Base-by-base conservation (phyloP, 2,113 vertebrate species). In the Bettongia penicillata region DNA sequence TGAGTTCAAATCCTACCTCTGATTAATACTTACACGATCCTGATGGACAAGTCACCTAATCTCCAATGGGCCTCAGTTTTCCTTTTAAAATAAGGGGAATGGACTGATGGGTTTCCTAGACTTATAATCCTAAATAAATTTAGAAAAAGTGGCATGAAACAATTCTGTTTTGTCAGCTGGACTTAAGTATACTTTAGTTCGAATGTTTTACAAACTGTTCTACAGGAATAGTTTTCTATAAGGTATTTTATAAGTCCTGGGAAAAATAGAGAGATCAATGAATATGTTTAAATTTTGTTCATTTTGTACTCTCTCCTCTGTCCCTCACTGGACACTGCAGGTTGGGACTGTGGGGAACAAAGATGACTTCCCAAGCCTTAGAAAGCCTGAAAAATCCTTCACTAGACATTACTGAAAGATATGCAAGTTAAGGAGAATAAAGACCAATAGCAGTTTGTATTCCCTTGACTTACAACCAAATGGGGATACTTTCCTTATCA, bases 321-420 rank as follows among this genome's bases (percentile, higher is more conserved):
- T 31, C 9, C 28, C 24, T 0, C 1, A 4, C 0, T 2, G 68
- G 16, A 37, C 1, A 24, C n/a, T 52, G 1, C 0, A 8, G 77
- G 48, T 31, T 26, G 50, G 91, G 51, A 55, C 9, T 50, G 2
- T 14, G 10, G 43, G 93, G 53, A 51, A 47, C 47, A 53, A 49
- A 68, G 90, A 28, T 9, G 25, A 3, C 0, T 9, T 0, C 37
- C 24, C 8, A 26, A 8, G 90, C 0, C 31, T 22, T 52, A 8
- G 19, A 50, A 53, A 50, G 6, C 10, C 0, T 16, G 50, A 47
- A 55, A 77, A 84, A 84, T 84, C 68, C 68, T 43, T 84, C 68
- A 84, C 68, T 43, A 84, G 37, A 84, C 16, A 84, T 77, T n/a
- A 37, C 3, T 68, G 61, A 68, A 77, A n/a, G 31, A n/a, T 28